phyloP scores from a whole-genome alignment of 2,888 invertebrate species.

The Caradrina kadenii region DNA sequence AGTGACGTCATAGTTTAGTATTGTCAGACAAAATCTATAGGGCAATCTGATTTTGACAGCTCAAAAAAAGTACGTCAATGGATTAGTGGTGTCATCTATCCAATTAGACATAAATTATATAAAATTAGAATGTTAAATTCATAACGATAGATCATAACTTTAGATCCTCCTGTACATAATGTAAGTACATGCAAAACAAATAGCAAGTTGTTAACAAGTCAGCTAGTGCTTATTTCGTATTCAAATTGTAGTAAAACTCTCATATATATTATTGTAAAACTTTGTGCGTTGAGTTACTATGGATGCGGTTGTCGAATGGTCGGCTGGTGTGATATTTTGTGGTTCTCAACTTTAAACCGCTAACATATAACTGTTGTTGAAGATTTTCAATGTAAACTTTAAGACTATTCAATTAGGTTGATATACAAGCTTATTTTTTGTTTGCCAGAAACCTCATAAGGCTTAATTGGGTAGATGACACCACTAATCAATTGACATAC shows the following conservation, averaged over 20 bases:
- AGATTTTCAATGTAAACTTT: background rate
- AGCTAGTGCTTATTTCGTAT: conserved; percentile 9
- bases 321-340: conserved; percentile 31
- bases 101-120: too few species aligned
- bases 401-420: too few species aligned
- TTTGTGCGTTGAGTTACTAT: conserved; percentile 15
- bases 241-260: conserved; percentile 49
- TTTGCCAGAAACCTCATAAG: too few species aligned
- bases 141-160: background rate
- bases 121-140: background rate
- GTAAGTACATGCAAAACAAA: background rate
- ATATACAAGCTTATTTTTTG: too few species aligned
- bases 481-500: too few species aligned
- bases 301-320: conserved; percentile 35
- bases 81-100: too few species aligned
- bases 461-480: too few species aligned
- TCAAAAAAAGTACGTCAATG: too few species aligned
- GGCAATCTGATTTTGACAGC: too few species aligned
- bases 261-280: conserved; percentile 49
- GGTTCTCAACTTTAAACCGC: conserved; percentile 17
- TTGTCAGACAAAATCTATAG: too few species aligned
- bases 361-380: background rate
- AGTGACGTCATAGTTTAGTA: too few species aligned
- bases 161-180: background rate
- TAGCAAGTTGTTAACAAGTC: conserved; percentile 11